Percentiles rank a stretch among this genome's conserved stretches.
phyloP scores from a whole-genome alignment of 2,888 invertebrate genomes.

The Caenorhabditis sp. region DNA sequence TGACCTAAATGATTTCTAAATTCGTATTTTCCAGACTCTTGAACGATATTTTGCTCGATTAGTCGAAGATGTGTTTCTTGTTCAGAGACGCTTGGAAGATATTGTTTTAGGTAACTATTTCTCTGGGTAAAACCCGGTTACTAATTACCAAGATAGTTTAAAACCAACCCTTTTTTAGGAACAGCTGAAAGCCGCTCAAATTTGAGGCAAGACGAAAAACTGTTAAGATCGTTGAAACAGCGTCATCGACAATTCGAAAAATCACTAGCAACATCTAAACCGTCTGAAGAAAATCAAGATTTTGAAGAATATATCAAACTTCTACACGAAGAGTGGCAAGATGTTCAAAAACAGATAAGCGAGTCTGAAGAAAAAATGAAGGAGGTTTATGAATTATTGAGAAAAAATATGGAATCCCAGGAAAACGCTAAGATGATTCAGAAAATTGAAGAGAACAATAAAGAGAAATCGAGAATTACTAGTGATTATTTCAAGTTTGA shows the following conservation, averaged over 20 bases:
- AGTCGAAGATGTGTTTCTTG: conserved; percentile 36
- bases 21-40: conserved; percentile 32
- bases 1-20: no score
- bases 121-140: no score
- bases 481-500: conserved; percentile 7
- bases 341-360: not conserved
- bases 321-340: not conserved
- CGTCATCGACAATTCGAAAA: conserved; percentile 1
- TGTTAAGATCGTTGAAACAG: conserved; percentile 17
- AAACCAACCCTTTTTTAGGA: conserved; percentile 11
- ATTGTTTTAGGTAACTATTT: conserved; percentile 25
- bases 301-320: not conserved
- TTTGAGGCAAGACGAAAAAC: conserved; percentile 31
- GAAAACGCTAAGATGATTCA: not conserved
- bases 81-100: conserved; percentile 36
- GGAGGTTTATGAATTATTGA: not conserved
- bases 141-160: not conserved
- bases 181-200: conserved; percentile 26
- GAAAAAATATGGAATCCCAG: not conserved
- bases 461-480: conserved; percentile 25
- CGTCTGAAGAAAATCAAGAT: not conserved
- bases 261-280: conserved; percentile 11
- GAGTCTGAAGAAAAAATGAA: not conserved
- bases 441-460: conserved; percentile 17
- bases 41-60: conserved; percentile 35